These are phyloP conservation scores for Heterocephalus glaber DNA, from an alignment of 2,113 vertebrate species.

Conservation along the genomic window DNA sequence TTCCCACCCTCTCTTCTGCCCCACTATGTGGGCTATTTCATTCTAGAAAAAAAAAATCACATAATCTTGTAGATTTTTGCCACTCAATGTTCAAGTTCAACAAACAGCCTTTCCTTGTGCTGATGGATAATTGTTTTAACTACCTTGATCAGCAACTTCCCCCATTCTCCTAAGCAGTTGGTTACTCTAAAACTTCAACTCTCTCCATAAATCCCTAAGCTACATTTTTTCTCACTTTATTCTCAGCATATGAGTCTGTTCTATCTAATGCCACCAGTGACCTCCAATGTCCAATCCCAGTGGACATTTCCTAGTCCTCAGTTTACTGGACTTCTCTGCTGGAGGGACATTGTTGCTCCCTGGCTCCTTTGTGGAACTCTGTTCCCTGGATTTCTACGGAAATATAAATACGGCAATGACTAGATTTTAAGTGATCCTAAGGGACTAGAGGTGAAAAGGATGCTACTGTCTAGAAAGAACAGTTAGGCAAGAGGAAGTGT, in stretches of 20 bases:
- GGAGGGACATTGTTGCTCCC: too few species aligned
- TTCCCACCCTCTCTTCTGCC: background rate
- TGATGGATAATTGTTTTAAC: background rate
- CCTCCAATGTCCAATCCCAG: background rate
- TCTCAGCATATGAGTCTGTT: background rate
- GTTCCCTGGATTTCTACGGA: background rate
- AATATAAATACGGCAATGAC: background rate
- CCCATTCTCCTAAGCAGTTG: background rate
- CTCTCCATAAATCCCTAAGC: background rate
- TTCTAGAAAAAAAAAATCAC: background rate
- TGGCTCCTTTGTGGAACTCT: background rate
- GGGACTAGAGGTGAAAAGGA: background rate
- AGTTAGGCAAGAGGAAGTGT: background rate
- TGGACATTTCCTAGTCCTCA: background rate
- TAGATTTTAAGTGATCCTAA: background rate
- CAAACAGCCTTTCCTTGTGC: background rate
- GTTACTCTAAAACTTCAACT: constrained; percentile 7
- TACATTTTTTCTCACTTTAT: background rate
- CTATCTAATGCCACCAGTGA: background rate
- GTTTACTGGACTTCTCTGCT: background rate
- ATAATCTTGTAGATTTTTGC: background rate
- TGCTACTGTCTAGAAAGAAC: background rate
- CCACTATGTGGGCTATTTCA: background rate
- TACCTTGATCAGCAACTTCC: background rate
- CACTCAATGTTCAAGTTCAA: background rate